Evolutionary conservation across 2,888 invertebrate species (phyloP).

Genomic region (Alitta virens): DNA sequence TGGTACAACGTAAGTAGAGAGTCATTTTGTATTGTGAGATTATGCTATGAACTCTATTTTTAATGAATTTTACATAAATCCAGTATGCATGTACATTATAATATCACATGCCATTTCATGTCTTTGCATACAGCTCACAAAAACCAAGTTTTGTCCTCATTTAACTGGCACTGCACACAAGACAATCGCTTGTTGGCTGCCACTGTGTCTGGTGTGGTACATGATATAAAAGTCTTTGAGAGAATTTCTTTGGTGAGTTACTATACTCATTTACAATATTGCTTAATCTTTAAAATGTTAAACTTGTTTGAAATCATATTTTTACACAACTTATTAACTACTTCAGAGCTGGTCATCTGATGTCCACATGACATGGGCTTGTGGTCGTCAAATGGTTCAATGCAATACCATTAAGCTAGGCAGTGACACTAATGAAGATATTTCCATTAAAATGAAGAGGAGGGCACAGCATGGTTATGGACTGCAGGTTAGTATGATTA

Average conservation of each 20-base stretch:
- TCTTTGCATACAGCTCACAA: constrained; percentile 32
- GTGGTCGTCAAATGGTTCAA: constrained; percentile 68
- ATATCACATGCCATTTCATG: background rate
- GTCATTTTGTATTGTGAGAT: background rate
- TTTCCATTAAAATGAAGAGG: constrained; percentile 71
- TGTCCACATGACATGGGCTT: constrained; percentile 73
- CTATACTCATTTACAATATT: background rate
- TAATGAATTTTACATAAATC: background rate
- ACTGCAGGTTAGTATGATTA: constrained; percentile 68
- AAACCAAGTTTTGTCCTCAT: constrained; percentile 65
- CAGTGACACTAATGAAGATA: constrained; percentile 65
- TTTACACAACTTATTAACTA: too few species aligned
- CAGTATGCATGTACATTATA: background rate
- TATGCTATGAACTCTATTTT: background rate
- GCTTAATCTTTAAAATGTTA: background rate
- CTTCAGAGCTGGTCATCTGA: constrained; percentile 70
- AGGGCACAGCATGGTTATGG: constrained; percentile 77
- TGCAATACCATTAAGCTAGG: constrained; percentile 60
- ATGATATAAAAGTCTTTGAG: constrained; percentile 70
- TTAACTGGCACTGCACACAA: constrained; percentile 84
- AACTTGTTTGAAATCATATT: background rate
- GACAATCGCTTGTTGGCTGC: constrained; percentile 75
- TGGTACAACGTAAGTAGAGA: constrained; percentile 52
- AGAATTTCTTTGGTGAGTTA: constrained; percentile 69
- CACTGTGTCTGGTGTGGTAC: constrained; percentile 65